Evolutionary conservation across 30 jellyfish, hydroid and myxozoan species (phyloP).

Genomic region (Sanderia malayensis): DNA sequence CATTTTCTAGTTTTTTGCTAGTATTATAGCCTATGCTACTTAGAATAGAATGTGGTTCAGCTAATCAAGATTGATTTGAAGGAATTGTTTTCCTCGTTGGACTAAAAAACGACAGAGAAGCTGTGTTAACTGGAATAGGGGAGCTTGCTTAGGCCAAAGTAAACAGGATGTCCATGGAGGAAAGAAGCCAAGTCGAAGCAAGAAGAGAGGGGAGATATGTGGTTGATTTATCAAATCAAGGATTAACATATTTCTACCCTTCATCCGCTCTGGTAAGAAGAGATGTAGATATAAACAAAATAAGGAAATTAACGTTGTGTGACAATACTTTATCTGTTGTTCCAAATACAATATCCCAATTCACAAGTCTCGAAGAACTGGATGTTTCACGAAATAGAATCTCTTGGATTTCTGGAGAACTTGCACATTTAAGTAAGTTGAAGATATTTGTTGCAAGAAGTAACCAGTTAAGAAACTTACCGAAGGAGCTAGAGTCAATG

Average conservation of each 20-base stretch:
- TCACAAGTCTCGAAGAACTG: conserved; percentile 68
- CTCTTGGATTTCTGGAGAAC: conserved; percentile 95
- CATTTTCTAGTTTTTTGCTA: too few relatives aligned
- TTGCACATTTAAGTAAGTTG: conserved; percentile 52
- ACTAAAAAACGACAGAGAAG: too few relatives aligned
- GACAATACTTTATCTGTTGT: conserved; percentile 76
- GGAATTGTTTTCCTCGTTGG: too few relatives aligned
- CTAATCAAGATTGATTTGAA: too few relatives aligned
- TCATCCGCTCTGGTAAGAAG: conserved; percentile 27
- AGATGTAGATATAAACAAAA: conserved; percentile 37
- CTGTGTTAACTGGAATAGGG: too few relatives aligned
- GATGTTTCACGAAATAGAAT: conserved; percentile 87
- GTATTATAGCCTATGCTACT: too few relatives aligned
- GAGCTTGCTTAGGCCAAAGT: too few relatives aligned
- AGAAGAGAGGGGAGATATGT: conserved; percentile 1
- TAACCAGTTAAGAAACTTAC: conserved; percentile 69
- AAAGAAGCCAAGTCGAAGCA: background rate
- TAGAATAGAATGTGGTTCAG: too few relatives aligned
- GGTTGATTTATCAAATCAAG: conserved; percentile 61
- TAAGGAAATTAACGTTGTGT: conserved; percentile 57
- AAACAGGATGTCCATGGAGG: background rate
- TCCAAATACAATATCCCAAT: conserved; percentile 70
- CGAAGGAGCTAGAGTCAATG: conserved; percentile 75
- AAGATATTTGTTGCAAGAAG: conserved; percentile 72
- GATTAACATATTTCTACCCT: conserved; percentile 60